These are phyloP conservation scores for Oreotrochilus melanogaster DNA, from an alignment of 2,113 vertebrate genomes.

Conservation along the genomic window DNA sequence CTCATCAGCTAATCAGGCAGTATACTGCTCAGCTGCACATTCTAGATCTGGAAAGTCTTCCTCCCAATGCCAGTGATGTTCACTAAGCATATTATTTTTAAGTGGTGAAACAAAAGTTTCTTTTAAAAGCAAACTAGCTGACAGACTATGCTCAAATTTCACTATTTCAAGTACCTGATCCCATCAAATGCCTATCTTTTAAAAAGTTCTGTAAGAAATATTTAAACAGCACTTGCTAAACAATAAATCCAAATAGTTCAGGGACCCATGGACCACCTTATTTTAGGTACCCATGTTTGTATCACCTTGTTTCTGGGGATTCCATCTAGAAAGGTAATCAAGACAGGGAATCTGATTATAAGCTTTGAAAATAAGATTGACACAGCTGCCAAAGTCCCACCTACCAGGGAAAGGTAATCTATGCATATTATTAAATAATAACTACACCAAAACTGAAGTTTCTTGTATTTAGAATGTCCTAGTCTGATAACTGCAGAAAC, in stretches of 20 bases:
- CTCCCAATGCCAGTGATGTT: not conserved
- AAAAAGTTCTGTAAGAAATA: not conserved
- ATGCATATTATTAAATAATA: not conserved
- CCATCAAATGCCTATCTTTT: not conserved
- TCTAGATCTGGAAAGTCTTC: not conserved
- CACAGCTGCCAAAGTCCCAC: not conserved
- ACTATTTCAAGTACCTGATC: not conserved
- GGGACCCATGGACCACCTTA: not conserved
- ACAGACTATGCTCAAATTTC: not conserved
- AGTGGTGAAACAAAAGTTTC: not conserved
- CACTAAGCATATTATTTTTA: not conserved
- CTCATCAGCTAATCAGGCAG: slow-evolving; percentile 39
- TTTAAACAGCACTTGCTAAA: not conserved
- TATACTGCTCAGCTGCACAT: slow-evolving; percentile 9
- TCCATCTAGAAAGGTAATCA: not conserved
- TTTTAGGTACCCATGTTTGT: not conserved
- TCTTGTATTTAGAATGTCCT: not conserved
- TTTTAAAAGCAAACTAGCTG: not conserved
- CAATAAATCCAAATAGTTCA: not conserved
- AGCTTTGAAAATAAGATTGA: not conserved
- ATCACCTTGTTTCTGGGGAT: not conserved
- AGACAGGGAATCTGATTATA: not conserved
- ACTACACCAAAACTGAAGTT: not conserved
- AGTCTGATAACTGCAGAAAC: not conserved
- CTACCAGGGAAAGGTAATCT: not conserved